Base-by-base conservation (phyloP, 23 tunicate species). In the Trididemnum nubilum region DNA sequence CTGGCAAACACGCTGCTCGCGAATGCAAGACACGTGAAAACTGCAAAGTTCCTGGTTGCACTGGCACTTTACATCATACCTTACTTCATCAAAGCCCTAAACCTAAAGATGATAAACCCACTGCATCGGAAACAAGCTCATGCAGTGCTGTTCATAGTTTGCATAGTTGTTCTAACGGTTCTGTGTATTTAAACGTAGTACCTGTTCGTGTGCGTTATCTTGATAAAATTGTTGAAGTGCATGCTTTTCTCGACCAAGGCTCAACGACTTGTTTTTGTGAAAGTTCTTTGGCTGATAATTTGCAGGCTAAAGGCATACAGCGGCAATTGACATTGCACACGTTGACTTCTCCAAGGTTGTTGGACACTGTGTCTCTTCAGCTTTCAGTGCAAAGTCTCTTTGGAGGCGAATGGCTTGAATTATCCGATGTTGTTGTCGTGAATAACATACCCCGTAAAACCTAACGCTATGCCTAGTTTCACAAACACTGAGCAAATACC, bases 261-360 rank as follows among this genome's bases (percentile, higher is more conserved):
- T 73, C 79, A 3, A 73, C 27, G 7, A 26, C 61, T 7, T 73
- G 28, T 40, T 73, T 73, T 39, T 73, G 79, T 38, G 79, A 73
- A 2, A 5, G 30, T 3, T 25, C 44, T 34, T 35, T 30, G 12
- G 76, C 26, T 2, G 23, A 70, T 2, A 23, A 70, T 3, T 31
- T 70, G 40, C 76, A 70, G 30, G 76, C 44, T 4, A 12, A 28
- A 7, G 76, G 76, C 18, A 28, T 3, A 25, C 5, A 34, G 4
- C 39, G 76, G 5, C 5, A n/a, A 4, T 7, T 70, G 12, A 70
- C 44, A 7, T 18, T 70, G 38, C 7, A 5, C 15, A 70, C 76
- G 26, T 33, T 70, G 19, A 15, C 76, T 70, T 5, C 15, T 5
- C n/a, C 39, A 5, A 26, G n/a, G 30, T 15, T 18, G 5, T n/a